Percentiles rank a stretch among this genome's conserved stretches.
Evolutionary conservation across 2,888 invertebrate species (phyloP).

Genomic region (Sarcophaga subvicina): DNA sequence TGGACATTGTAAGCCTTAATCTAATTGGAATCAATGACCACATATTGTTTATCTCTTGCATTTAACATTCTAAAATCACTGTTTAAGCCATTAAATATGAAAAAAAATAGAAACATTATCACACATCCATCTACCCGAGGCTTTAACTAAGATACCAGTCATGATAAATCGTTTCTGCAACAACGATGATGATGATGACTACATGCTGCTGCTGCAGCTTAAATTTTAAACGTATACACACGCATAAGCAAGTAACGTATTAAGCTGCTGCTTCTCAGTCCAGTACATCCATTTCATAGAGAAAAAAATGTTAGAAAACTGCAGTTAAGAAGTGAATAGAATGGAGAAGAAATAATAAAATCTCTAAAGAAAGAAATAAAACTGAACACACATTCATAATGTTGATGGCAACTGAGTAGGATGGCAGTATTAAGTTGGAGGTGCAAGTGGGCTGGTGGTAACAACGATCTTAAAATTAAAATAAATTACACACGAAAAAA

Average conservation of each 20-base stretch:
- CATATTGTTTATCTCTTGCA: not conserved
- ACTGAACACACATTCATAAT: not conserved
- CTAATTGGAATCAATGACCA: not conserved
- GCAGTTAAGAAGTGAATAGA: slow-evolving; percentile 20
- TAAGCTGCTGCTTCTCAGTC: not conserved
- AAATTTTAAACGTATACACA: not conserved
- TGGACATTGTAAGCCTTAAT: no score
- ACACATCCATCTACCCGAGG: slow-evolving; percentile 41
- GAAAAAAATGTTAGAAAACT: slow-evolving; percentile 11
- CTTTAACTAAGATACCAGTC: slow-evolving; percentile 54
- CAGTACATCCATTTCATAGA: not conserved
- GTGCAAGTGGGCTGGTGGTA: slow-evolving; percentile 4
- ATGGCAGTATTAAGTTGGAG: not conserved
- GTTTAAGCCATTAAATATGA: not conserved
- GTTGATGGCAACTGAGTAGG: not conserved
- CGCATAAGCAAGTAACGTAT: slow-evolving; percentile 27
- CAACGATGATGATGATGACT: slow-evolving; percentile 17
- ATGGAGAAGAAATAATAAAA: not conserved
- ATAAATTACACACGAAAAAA: slow-evolving; percentile 51
- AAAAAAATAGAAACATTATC: not conserved
- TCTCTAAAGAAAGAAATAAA: not conserved
- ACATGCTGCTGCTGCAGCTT: slow-evolving; percentile 24
- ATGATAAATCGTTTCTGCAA: slow-evolving; percentile 58
- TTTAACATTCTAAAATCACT: slow-evolving; percentile 47
- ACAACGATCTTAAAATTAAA: slow-evolving; percentile 56